These are phyloP conservation scores for Paedocypris sp. DNA, from an alignment of 2,113 vertebrate species.

Conservation along the genomic window DNA sequence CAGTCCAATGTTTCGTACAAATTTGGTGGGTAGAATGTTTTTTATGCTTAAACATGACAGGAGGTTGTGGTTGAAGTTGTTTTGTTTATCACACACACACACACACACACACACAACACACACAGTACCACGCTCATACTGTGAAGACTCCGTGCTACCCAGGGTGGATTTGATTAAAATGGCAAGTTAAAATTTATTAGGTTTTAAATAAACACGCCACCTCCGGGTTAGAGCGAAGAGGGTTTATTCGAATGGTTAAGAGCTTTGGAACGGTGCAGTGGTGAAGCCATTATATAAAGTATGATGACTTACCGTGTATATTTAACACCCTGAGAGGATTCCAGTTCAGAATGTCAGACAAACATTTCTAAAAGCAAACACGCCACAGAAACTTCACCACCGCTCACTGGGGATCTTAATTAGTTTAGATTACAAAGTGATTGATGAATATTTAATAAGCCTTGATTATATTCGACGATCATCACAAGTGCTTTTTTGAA, in stretches of 20 bases:
- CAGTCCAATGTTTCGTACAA: too few relatives aligned
- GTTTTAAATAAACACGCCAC: not conserved
- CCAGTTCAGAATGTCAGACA: not conserved
- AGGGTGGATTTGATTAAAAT: slow-evolving; percentile 10
- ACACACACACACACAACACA: not conserved
- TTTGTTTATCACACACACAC: too few relatives aligned
- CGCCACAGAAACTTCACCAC: not conserved
- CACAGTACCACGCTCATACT: not conserved
- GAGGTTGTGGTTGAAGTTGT: not conserved
- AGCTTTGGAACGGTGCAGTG: not conserved
- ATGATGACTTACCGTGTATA: not conserved
- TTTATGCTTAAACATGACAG: too few relatives aligned
- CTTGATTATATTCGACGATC: slow-evolving; percentile 6
- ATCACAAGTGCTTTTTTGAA: not conserved
- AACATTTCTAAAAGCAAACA: not conserved
- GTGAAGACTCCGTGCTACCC: not conserved
- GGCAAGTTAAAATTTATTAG: slow-evolving; percentile 10
- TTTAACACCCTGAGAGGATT: not conserved
- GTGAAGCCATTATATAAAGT: not conserved
- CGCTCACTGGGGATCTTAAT: slow-evolving; percentile 3
- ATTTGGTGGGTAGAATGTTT: too few relatives aligned
- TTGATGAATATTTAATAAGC: slow-evolving; percentile 8
- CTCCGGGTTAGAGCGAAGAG: not conserved
- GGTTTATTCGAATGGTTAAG: slow-evolving; percentile 13
- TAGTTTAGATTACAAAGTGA: slow-evolving; percentile 12